phyloP scores from a whole-genome alignment of 2,888 invertebrate genomes.

The Nomada ruficornis region DNA sequence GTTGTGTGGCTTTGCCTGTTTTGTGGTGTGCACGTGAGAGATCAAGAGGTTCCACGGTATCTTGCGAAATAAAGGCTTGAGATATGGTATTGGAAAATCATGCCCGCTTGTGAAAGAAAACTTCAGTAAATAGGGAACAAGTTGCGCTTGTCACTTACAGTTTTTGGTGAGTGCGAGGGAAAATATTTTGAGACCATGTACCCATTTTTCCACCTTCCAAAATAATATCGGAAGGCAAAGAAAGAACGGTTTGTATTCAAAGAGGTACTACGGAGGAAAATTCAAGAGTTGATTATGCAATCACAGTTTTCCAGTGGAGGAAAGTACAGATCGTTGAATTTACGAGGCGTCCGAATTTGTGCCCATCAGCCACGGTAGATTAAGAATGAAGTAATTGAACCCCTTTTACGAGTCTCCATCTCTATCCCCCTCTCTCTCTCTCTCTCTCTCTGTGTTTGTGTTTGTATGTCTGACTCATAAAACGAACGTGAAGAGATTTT shows the following conservation, averaged over 20 bases:
- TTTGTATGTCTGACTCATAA: conserved; percentile 24
- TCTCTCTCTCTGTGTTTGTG: too few relatives aligned
- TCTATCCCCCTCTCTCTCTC: background rate
- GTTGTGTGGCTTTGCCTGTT: background rate
- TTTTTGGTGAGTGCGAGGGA: background rate
- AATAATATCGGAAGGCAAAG: too few relatives aligned
- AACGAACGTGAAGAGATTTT: conserved; percentile 37
- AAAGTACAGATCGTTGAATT: conserved; percentile 4
- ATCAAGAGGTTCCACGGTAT: too few relatives aligned
- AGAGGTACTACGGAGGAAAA: background rate
- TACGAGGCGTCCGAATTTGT: conserved; percentile 13
- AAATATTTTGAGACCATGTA: background rate
- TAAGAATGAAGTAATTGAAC: conserved; percentile 49
- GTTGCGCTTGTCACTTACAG: background rate
- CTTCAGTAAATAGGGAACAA: background rate
- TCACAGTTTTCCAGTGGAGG: background rate
- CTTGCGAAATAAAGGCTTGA: background rate
- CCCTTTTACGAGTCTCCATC: conserved; percentile 27
- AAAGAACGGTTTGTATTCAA: too few relatives aligned
- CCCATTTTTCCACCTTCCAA: too few relatives aligned
- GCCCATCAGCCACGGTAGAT: conserved; percentile 40
- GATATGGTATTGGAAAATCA: background rate
- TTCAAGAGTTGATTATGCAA: background rate
- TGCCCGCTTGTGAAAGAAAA: background rate
- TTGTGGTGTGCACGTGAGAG: background rate